Conservation (phyloP, 2,888 invertebrate species). For the Himalopsyche japonica region DNA sequence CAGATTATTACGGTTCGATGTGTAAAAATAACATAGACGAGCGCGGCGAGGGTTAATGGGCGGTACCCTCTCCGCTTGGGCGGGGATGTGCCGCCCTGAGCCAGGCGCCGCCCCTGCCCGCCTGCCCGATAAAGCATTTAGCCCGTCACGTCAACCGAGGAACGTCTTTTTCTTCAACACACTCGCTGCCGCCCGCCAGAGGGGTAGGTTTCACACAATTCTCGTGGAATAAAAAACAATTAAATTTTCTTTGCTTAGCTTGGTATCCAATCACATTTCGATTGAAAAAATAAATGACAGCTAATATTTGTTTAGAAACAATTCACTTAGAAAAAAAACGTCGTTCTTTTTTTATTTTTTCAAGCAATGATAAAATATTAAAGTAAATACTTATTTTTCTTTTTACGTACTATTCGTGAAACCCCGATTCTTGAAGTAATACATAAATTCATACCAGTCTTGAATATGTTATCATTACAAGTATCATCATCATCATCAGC, state of each 20-base stretch:
- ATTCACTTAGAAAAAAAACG: no score
- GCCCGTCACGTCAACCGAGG: constrained; percentile 19
- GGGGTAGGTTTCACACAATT: neutral
- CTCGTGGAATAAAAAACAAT: neutral
- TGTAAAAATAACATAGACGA: neutral
- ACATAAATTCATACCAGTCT: no score
- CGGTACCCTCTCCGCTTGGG: neutral
- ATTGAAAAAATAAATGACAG: no score
- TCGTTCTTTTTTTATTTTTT: no score
- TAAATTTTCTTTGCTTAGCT: neutral
- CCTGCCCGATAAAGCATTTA: constrained; percentile 23
- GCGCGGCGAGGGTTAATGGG: neutral
- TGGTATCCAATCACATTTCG: no score
- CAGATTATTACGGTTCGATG: neutral
- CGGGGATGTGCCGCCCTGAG: constrained; percentile 10
- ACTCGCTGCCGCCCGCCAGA: neutral
- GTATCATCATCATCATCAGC: no score
- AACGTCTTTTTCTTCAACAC: neutral
- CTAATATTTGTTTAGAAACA: no score
- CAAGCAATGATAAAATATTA: no score
- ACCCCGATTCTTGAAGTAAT: no score
- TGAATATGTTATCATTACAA: no score
- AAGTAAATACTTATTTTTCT: no score
- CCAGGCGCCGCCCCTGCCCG: constrained; percentile 12
- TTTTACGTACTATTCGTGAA: no score